Evolutionary conservation across 1,140 invertebrate genomes (phyloP).

Genomic region (Camponotus vicinus): DNA sequence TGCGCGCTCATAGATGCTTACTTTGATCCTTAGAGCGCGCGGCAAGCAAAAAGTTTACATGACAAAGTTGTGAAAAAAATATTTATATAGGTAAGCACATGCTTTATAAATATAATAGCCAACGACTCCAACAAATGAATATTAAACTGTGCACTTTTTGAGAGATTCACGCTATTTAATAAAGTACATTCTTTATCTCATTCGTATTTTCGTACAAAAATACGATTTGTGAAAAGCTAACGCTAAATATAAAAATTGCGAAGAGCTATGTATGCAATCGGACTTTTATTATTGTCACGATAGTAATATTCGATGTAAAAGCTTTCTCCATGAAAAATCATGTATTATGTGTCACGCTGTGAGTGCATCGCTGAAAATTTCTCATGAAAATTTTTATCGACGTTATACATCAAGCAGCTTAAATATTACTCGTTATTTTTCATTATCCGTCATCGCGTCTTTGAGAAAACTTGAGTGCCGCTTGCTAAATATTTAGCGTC

Average conservation of each 20-base stretch:
- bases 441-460: neutral
- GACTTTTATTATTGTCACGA: neutral
- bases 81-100: neutral
- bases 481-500: conserved; percentile 54
- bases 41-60: neutral
- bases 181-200: neutral
- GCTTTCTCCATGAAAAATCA: conserved; percentile 6
- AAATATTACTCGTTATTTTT: conserved; percentile 33
- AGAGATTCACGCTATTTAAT: neutral
- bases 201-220: neutral
- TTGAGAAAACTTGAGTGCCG: conserved; percentile 30
- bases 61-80: neutral
- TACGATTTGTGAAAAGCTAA: neutral
- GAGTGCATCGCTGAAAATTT: conserved; percentile 45
- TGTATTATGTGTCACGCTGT: neutral
- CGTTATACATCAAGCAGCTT: conserved; percentile 48
- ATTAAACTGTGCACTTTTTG: neutral
- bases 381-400: conserved; percentile 44
- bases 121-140: neutral
- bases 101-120: neutral
- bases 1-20: neutral
- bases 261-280: neutral
- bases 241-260: neutral
- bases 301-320: conserved; percentile 4
- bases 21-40: neutral